These are phyloP conservation scores for Mesodorylaimus sp. DNA, from an alignment of 2,888 invertebrate genomes.

Conservation along the genomic window DNA sequence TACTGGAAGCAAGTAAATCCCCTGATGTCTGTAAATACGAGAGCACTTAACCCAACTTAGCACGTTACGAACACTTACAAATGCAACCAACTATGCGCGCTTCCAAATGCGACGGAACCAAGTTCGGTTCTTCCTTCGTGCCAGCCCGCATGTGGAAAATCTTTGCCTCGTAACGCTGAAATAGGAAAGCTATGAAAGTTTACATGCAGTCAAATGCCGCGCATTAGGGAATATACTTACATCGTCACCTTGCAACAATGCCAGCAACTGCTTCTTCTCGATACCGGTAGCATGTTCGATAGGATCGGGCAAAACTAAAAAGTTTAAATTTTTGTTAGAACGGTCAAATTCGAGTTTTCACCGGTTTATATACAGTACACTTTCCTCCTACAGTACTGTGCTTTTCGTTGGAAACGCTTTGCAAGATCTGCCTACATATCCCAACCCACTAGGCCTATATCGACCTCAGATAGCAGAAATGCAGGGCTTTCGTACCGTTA, in stretches of 20 bases:
- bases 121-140: conserved; percentile 60
- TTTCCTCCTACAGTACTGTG: no score
- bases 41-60: conserved; percentile 1
- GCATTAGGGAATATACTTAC: no score
- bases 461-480: no score
- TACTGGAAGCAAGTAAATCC: neutral
- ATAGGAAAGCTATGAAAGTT: no score
- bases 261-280: conserved; percentile 71
- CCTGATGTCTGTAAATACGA: neutral
- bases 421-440: no score
- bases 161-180: conserved; percentile 46
- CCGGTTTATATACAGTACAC: no score
- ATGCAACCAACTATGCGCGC: conserved; percentile 77
- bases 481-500: no score
- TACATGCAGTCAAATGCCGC: no score
- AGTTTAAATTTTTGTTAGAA: no score
- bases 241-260: conserved; percentile 66
- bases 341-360: no score
- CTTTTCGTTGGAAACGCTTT: no score
- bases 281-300: conserved; percentile 79
- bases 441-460: no score
- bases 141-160: conserved; percentile 57
- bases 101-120: conserved; percentile 69
- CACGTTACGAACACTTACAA: conserved; percentile 40
- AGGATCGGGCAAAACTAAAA: conserved; percentile 50